Percentiles rank a stretch among this genome's conserved stretches.
These are phyloP conservation scores for Sepiola atlantica DNA, from an alignment of 2,888 invertebrate genomes.

Conservation along the genomic window DNA sequence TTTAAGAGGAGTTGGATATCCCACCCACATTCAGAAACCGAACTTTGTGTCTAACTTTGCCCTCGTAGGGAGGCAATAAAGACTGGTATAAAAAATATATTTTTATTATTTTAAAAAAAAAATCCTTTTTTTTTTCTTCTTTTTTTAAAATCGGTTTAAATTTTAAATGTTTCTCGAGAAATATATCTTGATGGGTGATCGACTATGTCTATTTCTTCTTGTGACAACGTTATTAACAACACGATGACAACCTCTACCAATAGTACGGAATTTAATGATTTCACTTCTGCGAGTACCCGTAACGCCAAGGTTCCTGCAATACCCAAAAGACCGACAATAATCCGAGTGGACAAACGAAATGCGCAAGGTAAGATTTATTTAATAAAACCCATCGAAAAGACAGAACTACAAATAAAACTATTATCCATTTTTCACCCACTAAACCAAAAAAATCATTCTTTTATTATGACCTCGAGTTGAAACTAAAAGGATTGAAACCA, in stretches of 20 bases:
- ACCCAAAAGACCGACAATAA: not conserved
- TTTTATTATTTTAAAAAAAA: too few relatives aligned
- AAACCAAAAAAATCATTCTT: not conserved
- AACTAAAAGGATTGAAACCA: not conserved
- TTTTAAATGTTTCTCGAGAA: not conserved
- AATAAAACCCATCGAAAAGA: not conserved
- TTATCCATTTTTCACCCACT: not conserved
- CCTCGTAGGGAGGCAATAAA: too few relatives aligned
- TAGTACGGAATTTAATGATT: not conserved
- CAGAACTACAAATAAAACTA: too few relatives aligned
- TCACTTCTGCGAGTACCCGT: not conserved
- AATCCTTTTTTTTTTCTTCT: too few relatives aligned
- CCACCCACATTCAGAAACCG: too few relatives aligned
- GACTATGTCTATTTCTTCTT: not conserved
- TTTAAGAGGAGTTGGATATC: too few relatives aligned
- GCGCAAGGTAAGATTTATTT: not conserved
- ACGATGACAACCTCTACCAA: conserved; percentile 16
- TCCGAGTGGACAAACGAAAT: not conserved
- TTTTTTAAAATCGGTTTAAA: too few relatives aligned
- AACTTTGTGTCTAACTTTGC: too few relatives aligned
- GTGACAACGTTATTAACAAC: not conserved
- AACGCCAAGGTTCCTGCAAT: not conserved
- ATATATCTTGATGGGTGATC: not conserved
- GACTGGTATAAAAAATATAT: too few relatives aligned
- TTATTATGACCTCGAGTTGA: not conserved